A percentile compares a stretch with the other conserved stretches of the same genome.
These are phyloP conservation scores for Dendrolimus punctatus DNA, from an alignment of 1,140 invertebrate species.

Conservation along the genomic window DNA sequence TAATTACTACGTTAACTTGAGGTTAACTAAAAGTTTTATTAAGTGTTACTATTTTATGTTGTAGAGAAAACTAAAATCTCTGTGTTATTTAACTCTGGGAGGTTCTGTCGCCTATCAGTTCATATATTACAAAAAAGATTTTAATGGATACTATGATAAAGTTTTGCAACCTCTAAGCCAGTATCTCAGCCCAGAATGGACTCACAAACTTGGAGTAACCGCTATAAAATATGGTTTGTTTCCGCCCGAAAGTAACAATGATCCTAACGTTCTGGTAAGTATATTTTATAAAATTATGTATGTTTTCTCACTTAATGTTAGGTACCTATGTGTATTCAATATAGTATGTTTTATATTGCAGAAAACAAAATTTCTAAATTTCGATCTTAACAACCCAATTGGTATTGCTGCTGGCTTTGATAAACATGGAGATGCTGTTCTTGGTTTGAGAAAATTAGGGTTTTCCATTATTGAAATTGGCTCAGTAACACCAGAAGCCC, in stretches of 20 bases:
- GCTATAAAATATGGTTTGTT: slow-evolving; percentile 83
- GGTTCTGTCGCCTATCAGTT: slow-evolving; percentile 75
- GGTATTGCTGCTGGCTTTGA: slow-evolving; percentile 99
- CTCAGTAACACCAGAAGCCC: slow-evolving; percentile 94
- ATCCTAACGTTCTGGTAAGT: slow-evolving; percentile 77
- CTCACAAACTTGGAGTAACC: slow-evolving; percentile 84
- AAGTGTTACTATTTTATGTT: slow-evolving; percentile 30
- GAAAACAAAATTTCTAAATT: slow-evolving; percentile 80
- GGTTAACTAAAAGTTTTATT: slow-evolving; percentile 1
- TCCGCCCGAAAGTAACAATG: slow-evolving; percentile 72
- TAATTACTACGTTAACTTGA: not conserved
- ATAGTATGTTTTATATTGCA: slow-evolving; percentile 54
- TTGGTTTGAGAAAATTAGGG: slow-evolving; percentile 86
- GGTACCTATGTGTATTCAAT: no score
- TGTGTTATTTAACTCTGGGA: slow-evolving; percentile 73
- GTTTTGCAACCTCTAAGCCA: slow-evolving; percentile 81
- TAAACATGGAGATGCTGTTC: slow-evolving; percentile 94
- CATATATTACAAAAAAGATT: slow-evolving; percentile 80
- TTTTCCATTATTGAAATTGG: slow-evolving; percentile 98
- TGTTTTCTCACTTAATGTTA: not conserved
- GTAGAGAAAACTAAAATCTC: slow-evolving; percentile 72
- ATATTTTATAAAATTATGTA: slow-evolving; percentile 7
- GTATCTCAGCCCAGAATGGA: slow-evolving; percentile 81
- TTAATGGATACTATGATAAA: slow-evolving; percentile 82
- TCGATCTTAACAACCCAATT: slow-evolving; percentile 89